Percentiles rank a stretch among this genome's conserved stretches.
These are phyloP conservation scores for Atethmia centrago DNA, from an alignment of 2,888 invertebrate genomes.

Conservation along the genomic window DNA sequence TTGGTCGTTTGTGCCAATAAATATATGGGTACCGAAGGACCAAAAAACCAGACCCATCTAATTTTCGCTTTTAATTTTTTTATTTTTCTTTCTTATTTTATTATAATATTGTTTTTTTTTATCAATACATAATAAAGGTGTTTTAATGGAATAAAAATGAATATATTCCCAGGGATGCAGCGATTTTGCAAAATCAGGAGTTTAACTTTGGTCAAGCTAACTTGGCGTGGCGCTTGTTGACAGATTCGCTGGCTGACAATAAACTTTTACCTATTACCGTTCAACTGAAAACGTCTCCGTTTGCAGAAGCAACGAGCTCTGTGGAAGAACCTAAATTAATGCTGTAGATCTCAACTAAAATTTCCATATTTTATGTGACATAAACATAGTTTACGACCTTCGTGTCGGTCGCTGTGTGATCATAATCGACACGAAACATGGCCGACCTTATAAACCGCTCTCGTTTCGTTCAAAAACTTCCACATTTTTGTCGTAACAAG, in stretches of 20 bases:
- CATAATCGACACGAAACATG: constrained; percentile 52
- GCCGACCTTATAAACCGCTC: constrained; percentile 47
- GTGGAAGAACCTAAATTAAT: not conserved
- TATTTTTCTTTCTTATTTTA: too few relatives aligned
- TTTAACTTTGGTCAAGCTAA: not conserved
- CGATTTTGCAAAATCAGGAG: not conserved
- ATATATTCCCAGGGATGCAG: not conserved
- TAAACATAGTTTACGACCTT: constrained; percentile 55
- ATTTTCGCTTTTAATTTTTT: not conserved
- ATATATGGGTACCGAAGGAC: not conserved
- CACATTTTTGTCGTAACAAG: constrained; percentile 39
- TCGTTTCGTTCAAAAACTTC: constrained; percentile 52
- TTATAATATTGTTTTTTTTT: not conserved
- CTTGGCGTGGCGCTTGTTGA: not conserved
- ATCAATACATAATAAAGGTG: not conserved
- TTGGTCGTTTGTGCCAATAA: not conserved
- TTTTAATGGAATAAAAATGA: not conserved
- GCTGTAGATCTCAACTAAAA: constrained; percentile 31
- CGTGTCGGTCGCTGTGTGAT: constrained; percentile 51
- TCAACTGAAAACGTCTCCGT: not conserved
- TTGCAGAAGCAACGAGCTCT: not conserved
- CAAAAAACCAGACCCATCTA: not conserved
- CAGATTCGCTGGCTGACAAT: not conserved
- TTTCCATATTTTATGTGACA: constrained; percentile 50
- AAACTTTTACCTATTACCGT: not conserved